These are phyloP conservation scores for Phragmatobia fuliginosa DNA, from an alignment of 2,888 invertebrate genomes.

Conservation along the genomic window DNA sequence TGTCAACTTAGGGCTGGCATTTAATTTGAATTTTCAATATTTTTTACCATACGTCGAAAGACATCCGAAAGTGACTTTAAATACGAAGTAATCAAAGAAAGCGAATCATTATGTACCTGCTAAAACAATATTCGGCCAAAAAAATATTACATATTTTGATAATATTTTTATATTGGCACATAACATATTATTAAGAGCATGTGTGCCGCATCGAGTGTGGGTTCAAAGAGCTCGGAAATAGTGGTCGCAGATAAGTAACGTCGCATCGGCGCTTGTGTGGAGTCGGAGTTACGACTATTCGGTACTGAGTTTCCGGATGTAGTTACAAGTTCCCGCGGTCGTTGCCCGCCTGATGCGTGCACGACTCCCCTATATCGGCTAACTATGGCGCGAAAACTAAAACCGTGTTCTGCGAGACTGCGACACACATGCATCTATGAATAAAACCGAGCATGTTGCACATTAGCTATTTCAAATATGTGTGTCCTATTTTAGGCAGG, in stretches of 20 bases:
- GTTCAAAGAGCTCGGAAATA: conserved; percentile 76
- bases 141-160: background rate
- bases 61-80: background rate
- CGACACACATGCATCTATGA: conserved; percentile 47
- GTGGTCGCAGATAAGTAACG: conserved; percentile 52
- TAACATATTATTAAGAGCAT: conserved; percentile 66
- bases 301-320: conserved; percentile 71
- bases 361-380: conserved; percentile 80
- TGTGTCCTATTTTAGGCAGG: conserved; percentile 25
- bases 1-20: background rate
- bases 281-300: conserved; percentile 69
- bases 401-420: conserved; percentile 53
- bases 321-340: conserved; percentile 86
- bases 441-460: conserved; percentile 15
- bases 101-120: background rate
- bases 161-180: background rate
- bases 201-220: conserved; percentile 67
- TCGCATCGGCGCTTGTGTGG: conserved; percentile 51
- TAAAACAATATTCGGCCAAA: background rate
- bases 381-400: conserved; percentile 74
- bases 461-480: conserved; percentile 18
- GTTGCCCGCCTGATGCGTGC: conserved; percentile 81
- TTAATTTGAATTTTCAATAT: background rate
- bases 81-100: background rate
- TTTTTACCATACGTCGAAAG: background rate